Conservation (phyloP, 2,113 vertebrate genomes). For the Nansenia antarctica region DNA sequence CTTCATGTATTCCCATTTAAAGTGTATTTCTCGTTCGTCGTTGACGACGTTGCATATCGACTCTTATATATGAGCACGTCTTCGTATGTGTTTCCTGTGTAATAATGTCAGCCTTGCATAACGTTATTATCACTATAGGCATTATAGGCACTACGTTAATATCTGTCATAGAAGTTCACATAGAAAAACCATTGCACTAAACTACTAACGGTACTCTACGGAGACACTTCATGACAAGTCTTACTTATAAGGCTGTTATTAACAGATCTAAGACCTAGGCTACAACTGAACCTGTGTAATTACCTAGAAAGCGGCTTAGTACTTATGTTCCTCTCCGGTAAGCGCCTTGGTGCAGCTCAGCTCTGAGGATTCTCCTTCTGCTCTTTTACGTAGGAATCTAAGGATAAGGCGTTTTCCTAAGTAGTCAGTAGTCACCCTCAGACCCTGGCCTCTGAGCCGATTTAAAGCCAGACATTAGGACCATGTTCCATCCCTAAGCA, state of each 20-base stretch:
- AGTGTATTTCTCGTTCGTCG: neutral
- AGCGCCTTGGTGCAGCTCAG: conserved; percentile 73
- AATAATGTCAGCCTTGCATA: too few relatives aligned
- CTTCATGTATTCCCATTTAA: neutral
- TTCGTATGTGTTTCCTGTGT: too few relatives aligned
- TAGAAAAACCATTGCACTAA: neutral
- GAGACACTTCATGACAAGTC: conserved; percentile 32
- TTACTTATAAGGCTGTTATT: conserved; percentile 78
- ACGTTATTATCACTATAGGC: too few relatives aligned
- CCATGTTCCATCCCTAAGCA: conserved; percentile 34
- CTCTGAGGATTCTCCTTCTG: conserved; percentile 71
- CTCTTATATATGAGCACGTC: too few relatives aligned
- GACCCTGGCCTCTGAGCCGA: conserved; percentile 67
- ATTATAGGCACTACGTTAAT: too few relatives aligned
- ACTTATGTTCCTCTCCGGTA: conserved; percentile 69
- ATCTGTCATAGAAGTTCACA: too few relatives aligned
- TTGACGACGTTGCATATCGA: too few relatives aligned
- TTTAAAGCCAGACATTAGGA: conserved; percentile 64
- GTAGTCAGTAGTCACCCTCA: conserved; percentile 66
- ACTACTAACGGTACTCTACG: neutral
- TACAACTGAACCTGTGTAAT: conserved; percentile 74
- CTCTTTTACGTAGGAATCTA: conserved; percentile 61
- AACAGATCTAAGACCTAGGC: conserved; percentile 66
- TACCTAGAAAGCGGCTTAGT: conserved; percentile 74
- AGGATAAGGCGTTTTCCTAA: conserved; percentile 68